Base-by-base conservation (phyloP, 2,888 invertebrate species). In the Cabera pusaria region DNA sequence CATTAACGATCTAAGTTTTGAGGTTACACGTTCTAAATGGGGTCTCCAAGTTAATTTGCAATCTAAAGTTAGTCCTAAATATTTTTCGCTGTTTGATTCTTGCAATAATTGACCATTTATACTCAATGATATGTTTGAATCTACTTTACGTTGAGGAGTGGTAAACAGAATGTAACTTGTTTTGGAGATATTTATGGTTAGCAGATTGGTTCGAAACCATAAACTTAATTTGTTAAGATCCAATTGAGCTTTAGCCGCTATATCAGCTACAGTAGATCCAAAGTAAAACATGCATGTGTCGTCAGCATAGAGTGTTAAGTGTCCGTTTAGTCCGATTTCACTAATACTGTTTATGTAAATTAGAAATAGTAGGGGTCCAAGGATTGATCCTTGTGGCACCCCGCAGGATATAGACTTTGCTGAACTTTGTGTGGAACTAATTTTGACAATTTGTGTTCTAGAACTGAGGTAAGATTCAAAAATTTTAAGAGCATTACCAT, bases 121-220 rank as follows among this genome's bases (percentile, higher is more conserved):
- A n/a, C n/a, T n/a, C n/a, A n/a, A n/a, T n/a, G n/a, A n/a, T n/a
- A n/a, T n/a, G n/a, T n/a, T n/a, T n/a, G n/a, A n/a, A n/a, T n/a
- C n/a, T n/a, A n/a, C n/a, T n/a, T n/a, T n/a, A n/a, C n/a, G n/a
- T n/a, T n/a, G n/a, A n/a, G n/a, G n/a, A n/a, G n/a, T n/a, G n/a
- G 14, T 4, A 14, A 51, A 48, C 5, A 51, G 32, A 4, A 46
- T 32, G 25, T 34, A 46, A 3, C 18, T 16, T 1, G 45, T 52
- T 33, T 52, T 47, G 1, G 24, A 6, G 0, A 20, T 19, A 24
- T 49, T 52, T 5, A 52, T 40, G 0, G 48, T 49, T 3, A 49
- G 20, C 0, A 52, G 18, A 18, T 54, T 54, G 4, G 3, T 21
- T 20, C 38, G 28, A 21, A 52, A 37, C 54, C 49, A 55, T 0